These are phyloP conservation scores for Notolabrus celidotus DNA, from an alignment of 2,797 vertebrate genomes.

Conservation along the genomic window DNA sequence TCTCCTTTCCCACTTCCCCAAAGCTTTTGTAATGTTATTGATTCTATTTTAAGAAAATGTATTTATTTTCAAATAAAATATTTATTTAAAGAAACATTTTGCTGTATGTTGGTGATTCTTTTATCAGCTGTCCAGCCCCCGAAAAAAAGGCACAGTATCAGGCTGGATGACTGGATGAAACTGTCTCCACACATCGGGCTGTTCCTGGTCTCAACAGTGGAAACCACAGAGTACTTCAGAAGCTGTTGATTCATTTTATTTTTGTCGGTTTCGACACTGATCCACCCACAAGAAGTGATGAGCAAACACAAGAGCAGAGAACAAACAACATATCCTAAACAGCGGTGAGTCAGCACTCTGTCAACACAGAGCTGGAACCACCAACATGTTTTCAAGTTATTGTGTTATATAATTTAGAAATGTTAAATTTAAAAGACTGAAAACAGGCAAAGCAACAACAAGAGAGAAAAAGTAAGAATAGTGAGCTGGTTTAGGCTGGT, in stretches of 20 bases:
- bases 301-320: slow-evolving; percentile 50
- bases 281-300: slow-evolving; percentile 43
- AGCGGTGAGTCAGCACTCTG: slow-evolving; percentile 49
- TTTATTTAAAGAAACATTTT: slow-evolving; percentile 85
- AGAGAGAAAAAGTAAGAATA: background rate
- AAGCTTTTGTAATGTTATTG: slow-evolving; percentile 88
- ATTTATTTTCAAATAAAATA: slow-evolving; percentile 92
- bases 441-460: background rate
- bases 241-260: slow-evolving; percentile 14
- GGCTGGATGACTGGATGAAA: background rate
- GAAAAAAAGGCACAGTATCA: background rate
- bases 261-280: slow-evolving; percentile 33
- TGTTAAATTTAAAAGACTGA: background rate
- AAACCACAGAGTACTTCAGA: background rate
- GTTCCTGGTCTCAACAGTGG: background rate
- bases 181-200: background rate
- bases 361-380: slow-evolving; percentile 35
- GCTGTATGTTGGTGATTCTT: slow-evolving; percentile 20
- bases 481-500: background rate
- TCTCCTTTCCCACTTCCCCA: slow-evolving; percentile 55
- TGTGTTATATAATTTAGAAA: slow-evolving; percentile 19
- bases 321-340: slow-evolving; percentile 40
- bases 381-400: slow-evolving; percentile 1
- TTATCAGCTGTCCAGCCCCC: too few species aligned
- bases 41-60: slow-evolving; percentile 90